These are phyloP conservation scores for Drosophila kanekoi DNA, from an alignment of 2,888 invertebrate genomes.

Conservation along the genomic window DNA sequence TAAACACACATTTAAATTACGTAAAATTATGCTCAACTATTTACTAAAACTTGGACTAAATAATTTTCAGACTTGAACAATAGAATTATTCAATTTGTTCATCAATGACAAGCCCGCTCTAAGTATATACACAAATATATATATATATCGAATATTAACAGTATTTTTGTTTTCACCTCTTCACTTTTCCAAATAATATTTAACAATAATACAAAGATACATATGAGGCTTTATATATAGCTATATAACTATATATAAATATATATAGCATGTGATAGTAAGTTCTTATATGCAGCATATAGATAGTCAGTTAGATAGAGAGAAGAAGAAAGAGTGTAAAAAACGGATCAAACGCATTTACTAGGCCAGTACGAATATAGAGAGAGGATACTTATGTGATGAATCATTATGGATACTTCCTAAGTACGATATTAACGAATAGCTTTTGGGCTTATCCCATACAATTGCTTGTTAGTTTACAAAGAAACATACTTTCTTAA, in stretches of 20 bases:
- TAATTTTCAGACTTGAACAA: slow-evolving; percentile 39
- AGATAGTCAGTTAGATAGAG: slow-evolving; percentile 28
- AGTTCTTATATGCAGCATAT: slow-evolving; percentile 32
- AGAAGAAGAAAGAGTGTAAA: slow-evolving; percentile 25
- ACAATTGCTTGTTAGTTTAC: slow-evolving; percentile 57
- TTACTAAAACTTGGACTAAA: slow-evolving; percentile 50
- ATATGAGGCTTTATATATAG: slow-evolving; percentile 27
- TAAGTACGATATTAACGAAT: slow-evolving; percentile 42
- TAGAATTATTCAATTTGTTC: slow-evolving; percentile 24
- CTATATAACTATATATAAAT: slow-evolving; percentile 6
- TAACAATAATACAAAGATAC: slow-evolving; percentile 41
- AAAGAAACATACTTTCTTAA: slow-evolving; percentile 47
- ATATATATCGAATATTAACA: slow-evolving; percentile 9
- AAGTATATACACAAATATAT: slow-evolving; percentile 39
- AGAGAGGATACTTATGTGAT: slow-evolving; percentile 40
- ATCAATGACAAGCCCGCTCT: slow-evolving; percentile 36
- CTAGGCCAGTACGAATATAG: slow-evolving; percentile 41
- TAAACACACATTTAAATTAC: slow-evolving; percentile 35
- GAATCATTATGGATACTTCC: slow-evolving; percentile 34
- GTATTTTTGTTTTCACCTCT: slow-evolving; percentile 8
- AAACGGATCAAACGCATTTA: slow-evolving; percentile 51
- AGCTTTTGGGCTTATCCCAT: slow-evolving; percentile 40
- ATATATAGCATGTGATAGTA: slow-evolving; percentile 29
- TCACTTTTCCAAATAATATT: slow-evolving; percentile 33
- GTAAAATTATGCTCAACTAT: slow-evolving; percentile 37